These are phyloP conservation scores for Piprites chloris DNA, from an alignment of 2,113 vertebrate genomes.

Conservation along the genomic window DNA sequence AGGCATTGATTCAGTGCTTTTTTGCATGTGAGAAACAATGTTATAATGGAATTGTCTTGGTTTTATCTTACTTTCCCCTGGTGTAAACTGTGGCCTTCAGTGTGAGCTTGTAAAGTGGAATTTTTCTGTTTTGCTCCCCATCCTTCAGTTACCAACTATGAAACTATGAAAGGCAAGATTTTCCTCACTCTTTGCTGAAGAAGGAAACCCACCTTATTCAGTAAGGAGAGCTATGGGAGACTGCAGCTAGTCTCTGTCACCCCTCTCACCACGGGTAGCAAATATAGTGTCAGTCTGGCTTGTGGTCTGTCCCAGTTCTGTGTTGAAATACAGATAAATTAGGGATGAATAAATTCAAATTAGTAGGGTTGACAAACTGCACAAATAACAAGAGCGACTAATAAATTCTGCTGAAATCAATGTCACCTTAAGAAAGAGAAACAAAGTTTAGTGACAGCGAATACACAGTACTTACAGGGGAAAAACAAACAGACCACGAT, in stretches of 20 bases:
- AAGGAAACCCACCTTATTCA: not conserved
- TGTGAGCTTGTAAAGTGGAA: accelerated
- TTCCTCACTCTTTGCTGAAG: not conserved
- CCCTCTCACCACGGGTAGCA: not conserved
- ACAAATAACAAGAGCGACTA: not conserved
- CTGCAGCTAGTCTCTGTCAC: not conserved
- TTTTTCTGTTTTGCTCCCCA: not conserved
- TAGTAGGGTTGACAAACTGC: not conserved
- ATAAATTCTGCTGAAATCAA: not conserved
- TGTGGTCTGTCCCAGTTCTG: not conserved
- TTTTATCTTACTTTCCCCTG: not conserved
- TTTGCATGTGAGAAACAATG: not conserved
- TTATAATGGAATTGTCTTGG: not conserved
- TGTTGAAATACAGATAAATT: not conserved
- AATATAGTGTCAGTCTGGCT: not conserved
- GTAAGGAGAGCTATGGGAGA: not conserved
- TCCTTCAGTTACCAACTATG: not conserved
- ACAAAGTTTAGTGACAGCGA: not conserved
- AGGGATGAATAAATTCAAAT: not conserved
- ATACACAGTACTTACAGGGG: not conserved
- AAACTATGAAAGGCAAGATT: not conserved
- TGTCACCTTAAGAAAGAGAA: not conserved
- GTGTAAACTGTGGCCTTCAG: not conserved
- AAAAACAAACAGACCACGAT: not conserved
- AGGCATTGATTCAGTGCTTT: not conserved